Base-by-base conservation (phyloP, 2,888 invertebrate genomes). In the Pandemis heparana region DNA sequence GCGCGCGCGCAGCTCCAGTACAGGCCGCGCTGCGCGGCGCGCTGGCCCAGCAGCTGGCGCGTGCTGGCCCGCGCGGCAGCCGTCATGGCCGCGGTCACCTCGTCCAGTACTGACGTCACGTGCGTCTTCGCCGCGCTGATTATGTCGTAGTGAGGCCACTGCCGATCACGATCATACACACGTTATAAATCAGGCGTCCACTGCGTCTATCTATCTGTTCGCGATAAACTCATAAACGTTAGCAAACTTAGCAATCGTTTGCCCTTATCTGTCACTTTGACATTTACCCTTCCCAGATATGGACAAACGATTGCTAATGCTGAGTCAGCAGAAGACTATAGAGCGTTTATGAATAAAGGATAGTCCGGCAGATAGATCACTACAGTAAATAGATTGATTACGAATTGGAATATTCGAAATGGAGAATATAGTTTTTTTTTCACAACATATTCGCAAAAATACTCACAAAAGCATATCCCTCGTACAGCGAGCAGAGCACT, bases 401-500 rank as follows among this genome's bases (percentile, higher is more conserved):
- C 5, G 43, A 10, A 46, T 10, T 4, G 43, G 9, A 46, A n/a
- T n/a, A n/a, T n/a, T n/a, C n/a, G n/a, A n/a, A n/a, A 12, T 9
- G 9, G 9, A 41, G 8, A 41, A 41, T 9, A 9, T 41, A 46
- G 14, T n/a, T 12, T 46, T 9, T 46, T 46, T 46, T 14, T 46
- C 5, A 12, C 5, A 3, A 12, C 14, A 46, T 14, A 46, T 14
- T 14, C 0, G 46, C 1, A 6, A 18, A 18, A 23, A 23, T 78
- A 91, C 92, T 91, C 73, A 92, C 92, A 75, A 87, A 90, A 0
- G 84, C 86, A 65, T 91, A 92, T 10, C 84, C 87, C 12, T 89
- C 86, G 69, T 81, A 74, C 51, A 92, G 77, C 1, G 87, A 77
- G n/a, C 76, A 62, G 6, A 91, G 18, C 0, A 91, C 76, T 1